A percentile compares a stretch with the other conserved stretches of the same genome.
Evolutionary conservation across 2,888 invertebrate genomes (phyloP).

Genomic region (Cataglyphis altisquamis): DNA sequence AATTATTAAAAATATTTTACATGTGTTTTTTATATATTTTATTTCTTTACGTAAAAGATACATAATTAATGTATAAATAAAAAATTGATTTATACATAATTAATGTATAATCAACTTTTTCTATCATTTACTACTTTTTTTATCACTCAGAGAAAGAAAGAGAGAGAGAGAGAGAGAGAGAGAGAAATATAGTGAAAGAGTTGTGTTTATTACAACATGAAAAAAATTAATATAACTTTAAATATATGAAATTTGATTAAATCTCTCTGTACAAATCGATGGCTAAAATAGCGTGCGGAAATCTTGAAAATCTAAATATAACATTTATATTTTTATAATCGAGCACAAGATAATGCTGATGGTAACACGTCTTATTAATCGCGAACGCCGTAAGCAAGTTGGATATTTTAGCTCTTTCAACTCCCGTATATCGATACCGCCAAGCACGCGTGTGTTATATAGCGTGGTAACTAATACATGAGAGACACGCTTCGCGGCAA

Average conservation of each 20-base stretch:
- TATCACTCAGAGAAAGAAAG: neutral
- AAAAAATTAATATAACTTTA: neutral
- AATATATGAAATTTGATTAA: neutral
- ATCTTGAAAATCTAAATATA: neutral
- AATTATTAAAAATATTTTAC: neutral
- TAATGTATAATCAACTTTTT: neutral
- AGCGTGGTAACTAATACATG: constrained; percentile 71
- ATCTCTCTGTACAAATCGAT: neutral
- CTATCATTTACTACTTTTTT: neutral
- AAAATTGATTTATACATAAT: neutral
- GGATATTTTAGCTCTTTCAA: neutral
- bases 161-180: neutral
- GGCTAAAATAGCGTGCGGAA: neutral
- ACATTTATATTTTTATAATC: neutral
- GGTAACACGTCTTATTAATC: neutral
- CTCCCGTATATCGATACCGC: neutral
- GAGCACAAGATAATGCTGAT: neutral
- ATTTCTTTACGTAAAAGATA: neutral
- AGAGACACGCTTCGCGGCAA: constrained; percentile 60
- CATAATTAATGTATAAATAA: neutral
- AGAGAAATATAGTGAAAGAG: too few species aligned
- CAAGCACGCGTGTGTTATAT: constrained; percentile 49
- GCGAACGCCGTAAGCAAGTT: neutral
- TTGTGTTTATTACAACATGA: neutral
- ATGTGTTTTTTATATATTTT: neutral